These are phyloP conservation scores for Druon quercuslanigerum DNA, from an alignment of 1,140 invertebrate genomes.

Conservation along the genomic window DNA sequence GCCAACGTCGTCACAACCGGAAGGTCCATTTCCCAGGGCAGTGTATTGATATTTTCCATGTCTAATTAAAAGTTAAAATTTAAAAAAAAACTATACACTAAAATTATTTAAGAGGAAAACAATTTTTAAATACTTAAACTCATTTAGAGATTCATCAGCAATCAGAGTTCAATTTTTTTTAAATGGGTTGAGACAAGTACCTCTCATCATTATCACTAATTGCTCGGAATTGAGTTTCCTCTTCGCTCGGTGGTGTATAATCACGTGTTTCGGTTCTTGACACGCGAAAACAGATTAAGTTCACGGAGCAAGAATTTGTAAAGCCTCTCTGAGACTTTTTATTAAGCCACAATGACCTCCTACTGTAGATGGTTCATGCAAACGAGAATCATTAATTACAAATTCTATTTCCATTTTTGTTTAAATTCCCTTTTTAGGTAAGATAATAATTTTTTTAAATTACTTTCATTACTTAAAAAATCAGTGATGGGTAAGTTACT, in stretches of 20 bases:
- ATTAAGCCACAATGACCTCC: slow-evolving; percentile 9
- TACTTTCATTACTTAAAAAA: too few relatives aligned
- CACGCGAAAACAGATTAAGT: slow-evolving; percentile 52
- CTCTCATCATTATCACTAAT: not conserved
- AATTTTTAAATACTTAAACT: not conserved
- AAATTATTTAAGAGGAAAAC: not conserved
- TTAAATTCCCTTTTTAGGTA: too few relatives aligned
- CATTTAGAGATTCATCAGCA: not conserved
- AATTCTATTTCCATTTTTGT: too few relatives aligned
- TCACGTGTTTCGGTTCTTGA: slow-evolving; percentile 23
- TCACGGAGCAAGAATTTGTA: slow-evolving; percentile 53
- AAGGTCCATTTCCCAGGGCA: slow-evolving; percentile 78
- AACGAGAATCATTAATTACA: slow-evolving; percentile 35
- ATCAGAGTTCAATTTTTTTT: not conserved
- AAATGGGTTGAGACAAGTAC: not conserved
- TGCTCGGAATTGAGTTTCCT: not conserved
- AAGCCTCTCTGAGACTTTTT: not conserved
- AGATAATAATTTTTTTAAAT: too few relatives aligned
- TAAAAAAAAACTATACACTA: not conserved
- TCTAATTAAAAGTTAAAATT: slow-evolving; percentile 56
- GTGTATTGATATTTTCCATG: slow-evolving; percentile 82
- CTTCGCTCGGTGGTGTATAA: slow-evolving; percentile 15
- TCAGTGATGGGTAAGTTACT: too few relatives aligned
- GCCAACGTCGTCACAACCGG: slow-evolving; percentile 72
- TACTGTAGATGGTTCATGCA: slow-evolving; percentile 69